These are phyloP conservation scores for Benitochromis conjunctus DNA, from an alignment of 2,113 vertebrate genomes.

Conservation along the genomic window DNA sequence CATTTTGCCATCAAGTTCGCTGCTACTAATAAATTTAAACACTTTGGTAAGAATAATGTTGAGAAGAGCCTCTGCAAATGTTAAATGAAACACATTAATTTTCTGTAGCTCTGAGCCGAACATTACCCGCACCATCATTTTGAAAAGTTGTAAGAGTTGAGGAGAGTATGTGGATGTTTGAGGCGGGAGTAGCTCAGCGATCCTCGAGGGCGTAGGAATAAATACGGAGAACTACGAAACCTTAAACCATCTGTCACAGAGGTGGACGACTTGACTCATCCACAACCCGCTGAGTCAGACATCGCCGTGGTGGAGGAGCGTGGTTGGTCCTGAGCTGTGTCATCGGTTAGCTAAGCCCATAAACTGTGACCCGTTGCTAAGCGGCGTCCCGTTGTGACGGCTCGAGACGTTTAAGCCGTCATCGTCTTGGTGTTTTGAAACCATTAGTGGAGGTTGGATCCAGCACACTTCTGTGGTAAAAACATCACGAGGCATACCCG, in stretches of 20 bases:
- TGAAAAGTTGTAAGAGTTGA: not conserved
- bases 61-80: not conserved
- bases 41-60: not conserved
- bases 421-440: not conserved
- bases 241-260: not conserved
- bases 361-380: not conserved
- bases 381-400: accelerated
- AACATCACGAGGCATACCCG: not conserved
- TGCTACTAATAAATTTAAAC: not conserved
- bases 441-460: not conserved
- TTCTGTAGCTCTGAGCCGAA: not conserved
- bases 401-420: not conserved
- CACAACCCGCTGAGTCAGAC: not conserved
- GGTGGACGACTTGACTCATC: not conserved
- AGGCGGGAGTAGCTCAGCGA: not conserved
- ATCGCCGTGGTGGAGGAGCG: accelerated
- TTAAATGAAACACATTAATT: not conserved
- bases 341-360: not conserved
- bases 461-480: not conserved
- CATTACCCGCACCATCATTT: not conserved
- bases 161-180: not conserved
- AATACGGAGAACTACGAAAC: not conserved
- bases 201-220: accelerated
- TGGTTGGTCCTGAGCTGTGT: not conserved
- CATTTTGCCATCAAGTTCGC: accelerated